A percentile compares a stretch with the other conserved stretches of the same genome.
phyloP scores from a whole-genome alignment of 2,797 vertebrate genomes.

The Rachycentron canadum region DNA sequence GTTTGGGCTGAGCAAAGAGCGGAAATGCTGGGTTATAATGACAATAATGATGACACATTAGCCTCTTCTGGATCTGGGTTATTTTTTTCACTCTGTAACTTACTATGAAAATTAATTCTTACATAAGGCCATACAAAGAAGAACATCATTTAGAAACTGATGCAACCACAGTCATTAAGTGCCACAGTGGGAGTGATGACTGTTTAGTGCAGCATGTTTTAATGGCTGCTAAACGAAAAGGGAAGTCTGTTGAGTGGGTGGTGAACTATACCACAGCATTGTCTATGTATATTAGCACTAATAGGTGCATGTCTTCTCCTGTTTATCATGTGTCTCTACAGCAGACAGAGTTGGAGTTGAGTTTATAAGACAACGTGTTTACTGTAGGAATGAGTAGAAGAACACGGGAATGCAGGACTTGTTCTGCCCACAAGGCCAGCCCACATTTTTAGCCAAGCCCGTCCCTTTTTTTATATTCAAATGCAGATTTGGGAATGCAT shows the following conservation, averaged over 20 bases:
- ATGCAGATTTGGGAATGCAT: constrained; percentile 73
- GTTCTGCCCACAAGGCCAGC: constrained; percentile 36
- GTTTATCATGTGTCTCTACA: constrained; percentile 12
- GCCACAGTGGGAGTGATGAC: constrained; percentile 52
- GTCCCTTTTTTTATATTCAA: constrained; percentile 67
- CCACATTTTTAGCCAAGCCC: constrained; percentile 59
- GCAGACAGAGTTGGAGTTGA: constrained; percentile 5
- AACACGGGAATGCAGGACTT: constrained; percentile 75
- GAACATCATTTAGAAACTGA: constrained; percentile 36
- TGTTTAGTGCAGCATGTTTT: constrained; percentile 61
- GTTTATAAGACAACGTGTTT: constrained; percentile 29
- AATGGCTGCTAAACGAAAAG: constrained; percentile 61
- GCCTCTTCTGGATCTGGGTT: constrained; percentile 32
- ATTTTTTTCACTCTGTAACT: constrained; percentile 32
- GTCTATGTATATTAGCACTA: constrained; percentile 46
- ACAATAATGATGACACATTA: constrained; percentile 48
- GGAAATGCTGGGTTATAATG: constrained; percentile 44
- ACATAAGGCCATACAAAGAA: constrained; percentile 24
- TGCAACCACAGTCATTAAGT: constrained; percentile 50
- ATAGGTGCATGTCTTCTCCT: constrained; percentile 20
- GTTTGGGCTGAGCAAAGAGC: constrained; percentile 26
- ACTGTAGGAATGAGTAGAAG: constrained; percentile 74
- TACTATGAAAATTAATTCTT: constrained; percentile 51
- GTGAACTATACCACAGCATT: constrained; percentile 43
- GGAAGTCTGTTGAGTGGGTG: constrained; percentile 60